phyloP scores from a whole-genome alignment of 2,888 invertebrate genomes.

The Cyrtodaria siliqua region DNA sequence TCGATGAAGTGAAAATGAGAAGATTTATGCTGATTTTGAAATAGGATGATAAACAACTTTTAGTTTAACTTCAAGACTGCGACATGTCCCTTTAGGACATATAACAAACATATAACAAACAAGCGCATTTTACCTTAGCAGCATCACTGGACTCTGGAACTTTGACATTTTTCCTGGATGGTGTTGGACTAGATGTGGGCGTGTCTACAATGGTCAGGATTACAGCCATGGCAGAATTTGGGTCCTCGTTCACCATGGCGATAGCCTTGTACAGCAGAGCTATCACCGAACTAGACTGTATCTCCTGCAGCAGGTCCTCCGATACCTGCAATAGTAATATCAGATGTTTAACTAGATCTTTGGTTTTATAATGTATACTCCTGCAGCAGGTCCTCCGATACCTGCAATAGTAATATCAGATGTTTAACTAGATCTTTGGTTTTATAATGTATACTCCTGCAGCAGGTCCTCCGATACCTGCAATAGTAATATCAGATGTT shows the following conservation, averaged over 20 bases:
- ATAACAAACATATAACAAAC: no score
- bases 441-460: no score
- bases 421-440: no score
- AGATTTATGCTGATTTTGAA: no score
- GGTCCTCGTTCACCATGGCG: conserved; percentile 92
- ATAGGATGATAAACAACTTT: no score
- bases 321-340: conserved; percentile 89
- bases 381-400: conserved; percentile 92
- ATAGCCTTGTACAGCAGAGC: conserved; percentile 93
- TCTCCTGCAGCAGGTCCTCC: conserved; percentile 92
- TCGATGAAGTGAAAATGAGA: no score
- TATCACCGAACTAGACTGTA: conserved; percentile 92
- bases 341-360: no score
- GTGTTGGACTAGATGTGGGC: conserved; percentile 77
- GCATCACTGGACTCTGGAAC: conserved; percentile 60
- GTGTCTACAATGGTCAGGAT: conserved; percentile 73
- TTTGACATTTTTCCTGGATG: conserved; percentile 64
- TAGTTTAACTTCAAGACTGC: no score
- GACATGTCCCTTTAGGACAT: no score
- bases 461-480: no score
- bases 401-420: conserved; percentile 88
- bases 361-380: no score
- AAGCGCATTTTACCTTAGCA: conserved; percentile 57
- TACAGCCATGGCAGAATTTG: conserved; percentile 86
- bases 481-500: no score